Conservation (phyloP, 2,888 invertebrate species). For the Chelonus formosanus region DNA sequence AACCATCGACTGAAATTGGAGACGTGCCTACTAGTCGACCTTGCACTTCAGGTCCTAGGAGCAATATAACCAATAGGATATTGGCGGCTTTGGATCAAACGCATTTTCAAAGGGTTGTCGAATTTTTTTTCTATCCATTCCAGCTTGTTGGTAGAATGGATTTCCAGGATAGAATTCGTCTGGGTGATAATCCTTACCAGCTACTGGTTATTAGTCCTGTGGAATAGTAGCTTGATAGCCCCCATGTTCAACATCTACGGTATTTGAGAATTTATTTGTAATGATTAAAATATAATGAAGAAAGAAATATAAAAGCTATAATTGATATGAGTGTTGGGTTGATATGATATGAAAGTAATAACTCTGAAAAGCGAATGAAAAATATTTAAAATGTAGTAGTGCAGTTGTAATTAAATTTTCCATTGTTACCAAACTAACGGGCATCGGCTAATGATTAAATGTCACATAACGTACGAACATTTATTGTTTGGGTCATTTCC, state of each 20-base stretch:
- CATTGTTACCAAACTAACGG: constrained; percentile 5
- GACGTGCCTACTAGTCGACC: constrained; percentile 43
- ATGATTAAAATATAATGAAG: too few species aligned
- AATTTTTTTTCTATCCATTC: constrained; percentile 36
- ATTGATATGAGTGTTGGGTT: too few species aligned
- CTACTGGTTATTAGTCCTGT: constrained; percentile 56
- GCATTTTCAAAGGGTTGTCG: constrained; percentile 38
- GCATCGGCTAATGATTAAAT: constrained; percentile 47
- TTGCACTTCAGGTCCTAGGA: constrained; percentile 2
- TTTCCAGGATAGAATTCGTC: constrained; percentile 57
- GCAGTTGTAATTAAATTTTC: not conserved
- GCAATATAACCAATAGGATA: constrained; percentile 43
- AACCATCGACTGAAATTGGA: constrained; percentile 63
- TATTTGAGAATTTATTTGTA: too few species aligned
- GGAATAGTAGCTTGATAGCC: constrained; percentile 46
- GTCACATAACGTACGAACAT: constrained; percentile 58
- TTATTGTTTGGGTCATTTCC: constrained; percentile 45
- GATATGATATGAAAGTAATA: too few species aligned
- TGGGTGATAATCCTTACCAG: constrained; percentile 58
- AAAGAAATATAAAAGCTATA: too few species aligned
- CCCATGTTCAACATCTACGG: not conserved
- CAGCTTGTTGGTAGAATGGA: constrained; percentile 49
- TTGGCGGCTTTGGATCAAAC: constrained; percentile 56
- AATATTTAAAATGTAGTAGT: too few species aligned
- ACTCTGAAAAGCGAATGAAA: too few species aligned